These are phyloP conservation scores for Temnothorax unifasciatus DNA, from an alignment of 2,888 invertebrate genomes.

Conservation along the genomic window DNA sequence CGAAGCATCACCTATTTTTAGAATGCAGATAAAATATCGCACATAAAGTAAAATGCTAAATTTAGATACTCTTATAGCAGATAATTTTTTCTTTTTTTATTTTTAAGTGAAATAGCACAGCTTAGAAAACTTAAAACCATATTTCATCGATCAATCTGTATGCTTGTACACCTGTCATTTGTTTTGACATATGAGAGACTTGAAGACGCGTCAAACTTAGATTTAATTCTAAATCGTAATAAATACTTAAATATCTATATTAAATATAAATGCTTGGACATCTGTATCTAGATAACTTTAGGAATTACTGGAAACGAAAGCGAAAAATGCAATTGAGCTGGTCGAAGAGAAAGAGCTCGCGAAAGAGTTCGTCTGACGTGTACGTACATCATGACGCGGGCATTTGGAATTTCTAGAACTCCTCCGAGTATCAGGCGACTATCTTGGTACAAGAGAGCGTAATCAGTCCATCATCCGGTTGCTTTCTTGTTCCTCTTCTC, in stretches of 20 bases:
- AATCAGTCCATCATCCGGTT: conserved; percentile 75
- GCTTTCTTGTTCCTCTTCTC: background rate
- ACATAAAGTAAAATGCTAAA: background rate
- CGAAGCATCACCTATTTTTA: background rate
- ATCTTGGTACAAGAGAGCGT: conserved; percentile 67
- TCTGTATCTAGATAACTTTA: background rate
- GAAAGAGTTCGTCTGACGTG: background rate
- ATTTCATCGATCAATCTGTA: background rate
- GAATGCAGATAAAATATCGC: background rate
- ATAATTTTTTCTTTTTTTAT: background rate
- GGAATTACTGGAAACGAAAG: background rate
- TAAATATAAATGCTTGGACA: background rate
- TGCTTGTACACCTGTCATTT: background rate
- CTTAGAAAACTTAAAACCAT: background rate
- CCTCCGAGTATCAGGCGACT: conserved; percentile 64
- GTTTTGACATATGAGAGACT: background rate
- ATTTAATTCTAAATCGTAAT: background rate
- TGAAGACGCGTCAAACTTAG: background rate
- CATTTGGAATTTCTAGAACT: conserved; percentile 71
- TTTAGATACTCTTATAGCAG: background rate
- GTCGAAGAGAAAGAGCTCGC: background rate
- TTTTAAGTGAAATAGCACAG: no score
- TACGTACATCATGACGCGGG: conserved; percentile 30
- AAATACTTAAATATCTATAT: background rate
- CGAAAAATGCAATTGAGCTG: background rate